phyloP scores from a whole-genome alignment of 37 sponge, comb jelly and placozoan genomes.

The Mnemiopsis leidyi region DNA sequence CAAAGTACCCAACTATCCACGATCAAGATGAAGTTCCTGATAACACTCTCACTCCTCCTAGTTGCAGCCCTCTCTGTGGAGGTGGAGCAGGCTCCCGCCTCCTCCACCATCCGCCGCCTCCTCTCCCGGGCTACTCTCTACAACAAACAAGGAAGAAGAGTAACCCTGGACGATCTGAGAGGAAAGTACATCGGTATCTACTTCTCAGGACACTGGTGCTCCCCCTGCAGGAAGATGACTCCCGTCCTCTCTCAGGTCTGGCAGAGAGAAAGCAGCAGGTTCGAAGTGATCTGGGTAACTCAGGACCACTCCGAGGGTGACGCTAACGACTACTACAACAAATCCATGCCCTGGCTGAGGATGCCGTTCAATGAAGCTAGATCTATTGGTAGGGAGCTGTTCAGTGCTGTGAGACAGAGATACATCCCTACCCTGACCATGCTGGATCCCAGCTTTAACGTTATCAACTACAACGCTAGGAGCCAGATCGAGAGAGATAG shows the following conservation, averaged over 20 bases:
- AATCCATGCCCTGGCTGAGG: not conserved
- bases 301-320: not conserved
- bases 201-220: not conserved
- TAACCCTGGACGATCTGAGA: not conserved
- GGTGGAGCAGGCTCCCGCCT: not conserved
- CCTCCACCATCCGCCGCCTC: not conserved
- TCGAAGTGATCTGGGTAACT: constrained; percentile 62
- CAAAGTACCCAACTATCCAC: not conserved
- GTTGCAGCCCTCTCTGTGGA: not conserved
- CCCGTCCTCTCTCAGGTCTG: constrained; percentile 60
- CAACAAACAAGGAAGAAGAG: not conserved
- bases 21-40: not conserved
- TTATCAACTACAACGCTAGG: constrained; percentile 29
- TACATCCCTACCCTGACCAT: constrained; percentile 14
- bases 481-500: constrained; percentile 68
- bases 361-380: constrained; percentile 76
- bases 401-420: not conserved
- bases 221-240: constrained; percentile 4
- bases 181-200: constrained; percentile 32
- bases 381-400: constrained; percentile 11
- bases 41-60: not conserved
- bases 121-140: not conserved
- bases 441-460: not conserved
- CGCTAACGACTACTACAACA: not conserved
- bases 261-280: constrained; percentile 69